Conservation (phyloP, 2,888 invertebrate genomes). For the Epirrhoe tristata region DNA sequence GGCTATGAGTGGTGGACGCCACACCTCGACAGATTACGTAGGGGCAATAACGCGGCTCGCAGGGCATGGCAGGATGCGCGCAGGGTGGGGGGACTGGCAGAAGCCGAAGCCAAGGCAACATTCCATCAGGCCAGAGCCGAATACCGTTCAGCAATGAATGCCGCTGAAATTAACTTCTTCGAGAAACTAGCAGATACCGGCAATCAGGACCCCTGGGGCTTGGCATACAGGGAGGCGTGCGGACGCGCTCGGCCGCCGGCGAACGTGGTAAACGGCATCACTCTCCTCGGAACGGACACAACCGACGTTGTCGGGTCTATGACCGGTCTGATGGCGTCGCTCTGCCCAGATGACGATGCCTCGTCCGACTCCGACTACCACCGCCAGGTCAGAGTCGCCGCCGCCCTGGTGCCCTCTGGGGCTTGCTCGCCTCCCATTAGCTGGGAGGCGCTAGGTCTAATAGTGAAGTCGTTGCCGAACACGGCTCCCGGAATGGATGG, state of each 20-base stretch:
- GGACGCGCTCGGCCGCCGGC: constrained; percentile 39
- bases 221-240: constrained; percentile 43
- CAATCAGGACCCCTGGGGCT: constrained; percentile 42
- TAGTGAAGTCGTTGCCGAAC: no score
- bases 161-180: constrained; percentile 4
- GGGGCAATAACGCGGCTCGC: background rate
- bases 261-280: constrained; percentile 35
- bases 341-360: no score
- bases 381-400: no score
- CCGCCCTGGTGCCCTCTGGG: no score
- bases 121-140: background rate
- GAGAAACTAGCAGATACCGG: constrained; percentile 25
- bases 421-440: no score
- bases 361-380: no score
- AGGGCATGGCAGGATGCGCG: background rate
- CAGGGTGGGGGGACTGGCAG: background rate
- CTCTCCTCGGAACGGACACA: constrained; percentile 22
- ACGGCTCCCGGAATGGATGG: no score
- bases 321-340: constrained; percentile 30
- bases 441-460: no score
- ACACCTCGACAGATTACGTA: background rate
- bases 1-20: background rate
- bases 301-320: constrained; percentile 35
- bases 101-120: background rate
- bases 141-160: background rate